Conservation (phyloP, 2,797 vertebrate species). For the Todus mexicanus region DNA sequence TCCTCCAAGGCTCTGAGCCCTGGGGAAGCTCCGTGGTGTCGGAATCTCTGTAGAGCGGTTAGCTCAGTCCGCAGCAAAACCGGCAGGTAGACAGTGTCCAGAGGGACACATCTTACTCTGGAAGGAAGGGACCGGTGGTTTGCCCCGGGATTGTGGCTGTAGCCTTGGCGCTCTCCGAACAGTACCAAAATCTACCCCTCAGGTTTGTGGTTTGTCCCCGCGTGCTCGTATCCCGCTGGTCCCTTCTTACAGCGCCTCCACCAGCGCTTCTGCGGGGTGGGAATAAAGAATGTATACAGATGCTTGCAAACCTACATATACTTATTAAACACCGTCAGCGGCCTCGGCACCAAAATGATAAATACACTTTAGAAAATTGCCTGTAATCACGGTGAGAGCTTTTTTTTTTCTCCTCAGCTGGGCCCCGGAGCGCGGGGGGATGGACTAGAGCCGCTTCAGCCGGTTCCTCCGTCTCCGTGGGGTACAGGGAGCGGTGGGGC, state of each 20-base stretch:
- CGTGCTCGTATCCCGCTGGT: fast-evolving
- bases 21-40: fast-evolving
- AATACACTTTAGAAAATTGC: not conserved
- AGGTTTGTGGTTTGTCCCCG: not conserved
- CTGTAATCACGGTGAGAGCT: not conserved
- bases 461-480: not conserved
- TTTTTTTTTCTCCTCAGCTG: not conserved
- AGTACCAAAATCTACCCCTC: not conserved
- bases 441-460: fast-evolving
- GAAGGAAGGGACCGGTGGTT: not conserved
- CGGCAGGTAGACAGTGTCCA: not conserved
- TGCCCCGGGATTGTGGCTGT: not conserved
- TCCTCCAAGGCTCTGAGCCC: not conserved
- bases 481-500: not conserved
- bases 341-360: fast-evolving
- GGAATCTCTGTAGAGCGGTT: not conserved
- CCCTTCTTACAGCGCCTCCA: not conserved
- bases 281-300: not conserved
- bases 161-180: not conserved
- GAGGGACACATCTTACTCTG: fast-evolving
- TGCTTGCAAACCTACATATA: not conserved
- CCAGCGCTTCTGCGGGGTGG: fast-evolving
- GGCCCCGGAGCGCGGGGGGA: not conserved
- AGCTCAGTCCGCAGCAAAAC: not conserved
- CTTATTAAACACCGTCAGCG: fast-evolving